These are phyloP conservation scores for Mythimna ferrago DNA, from an alignment of 2,888 invertebrate species.

Conservation along the genomic window DNA sequence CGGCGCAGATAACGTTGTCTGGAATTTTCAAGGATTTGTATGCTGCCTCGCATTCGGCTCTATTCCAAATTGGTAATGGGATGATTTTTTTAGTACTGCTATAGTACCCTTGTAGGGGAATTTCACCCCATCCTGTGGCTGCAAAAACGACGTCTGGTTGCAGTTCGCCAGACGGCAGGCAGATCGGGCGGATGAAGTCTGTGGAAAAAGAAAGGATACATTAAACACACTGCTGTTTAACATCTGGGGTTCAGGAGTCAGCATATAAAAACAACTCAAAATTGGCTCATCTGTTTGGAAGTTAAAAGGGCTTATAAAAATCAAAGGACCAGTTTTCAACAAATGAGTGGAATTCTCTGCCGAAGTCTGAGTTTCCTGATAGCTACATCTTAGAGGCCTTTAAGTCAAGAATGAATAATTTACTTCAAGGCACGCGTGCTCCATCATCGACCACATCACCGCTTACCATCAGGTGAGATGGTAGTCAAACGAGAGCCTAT, in stretches of 20 bases:
- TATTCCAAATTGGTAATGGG: constrained; percentile 70
- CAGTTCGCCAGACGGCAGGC: constrained; percentile 70
- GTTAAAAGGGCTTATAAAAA: neutral
- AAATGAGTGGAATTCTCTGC: no score
- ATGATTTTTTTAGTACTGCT: constrained; percentile 75
- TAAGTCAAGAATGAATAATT: no score
- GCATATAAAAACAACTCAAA: no score
- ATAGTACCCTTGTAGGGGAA: constrained; percentile 63
- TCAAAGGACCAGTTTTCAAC: constrained; percentile 8
- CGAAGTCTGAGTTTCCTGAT: no score
- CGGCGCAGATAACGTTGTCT: constrained; percentile 75
- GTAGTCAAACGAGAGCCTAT: no score
- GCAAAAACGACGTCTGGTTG: constrained; percentile 61
- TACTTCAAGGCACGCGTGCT: no score
- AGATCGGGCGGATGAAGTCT: constrained; percentile 82
- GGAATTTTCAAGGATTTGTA: constrained; percentile 68
- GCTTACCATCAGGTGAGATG: no score
- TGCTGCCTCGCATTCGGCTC: constrained; percentile 62
- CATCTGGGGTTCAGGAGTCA: neutral
- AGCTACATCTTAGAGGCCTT: no score
- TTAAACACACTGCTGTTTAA: neutral
- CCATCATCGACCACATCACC: no score
- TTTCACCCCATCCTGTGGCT: constrained; percentile 77
- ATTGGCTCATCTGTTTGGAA: no score
- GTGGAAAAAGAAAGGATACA: constrained; percentile 26